phyloP scores from a whole-genome alignment of 2,888 invertebrate species.

The Conomelus anceps region DNA sequence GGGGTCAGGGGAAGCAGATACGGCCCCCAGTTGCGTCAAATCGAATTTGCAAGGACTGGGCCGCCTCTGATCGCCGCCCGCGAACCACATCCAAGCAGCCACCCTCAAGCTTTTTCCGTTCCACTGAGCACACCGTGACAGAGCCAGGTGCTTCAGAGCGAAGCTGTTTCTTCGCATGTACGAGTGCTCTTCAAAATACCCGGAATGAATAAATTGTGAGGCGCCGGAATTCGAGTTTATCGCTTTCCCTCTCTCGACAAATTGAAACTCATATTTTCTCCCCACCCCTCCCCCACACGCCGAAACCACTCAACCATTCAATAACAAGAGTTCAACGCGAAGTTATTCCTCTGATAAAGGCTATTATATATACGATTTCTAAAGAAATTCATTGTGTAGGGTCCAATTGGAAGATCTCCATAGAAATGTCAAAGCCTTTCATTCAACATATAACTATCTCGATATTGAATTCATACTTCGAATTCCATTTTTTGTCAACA shows the following conservation, averaged over 20 bases:
- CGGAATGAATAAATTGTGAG: background rate
- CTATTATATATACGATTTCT: background rate
- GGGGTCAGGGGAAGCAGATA: background rate
- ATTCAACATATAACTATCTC: background rate
- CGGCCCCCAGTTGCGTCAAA: background rate
- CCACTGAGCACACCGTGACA: background rate
- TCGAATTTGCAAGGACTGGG: background rate
- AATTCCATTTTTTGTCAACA: background rate
- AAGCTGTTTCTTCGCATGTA: background rate
- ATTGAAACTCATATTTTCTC: background rate
- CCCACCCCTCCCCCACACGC: background rate
- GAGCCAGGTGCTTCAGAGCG: background rate
- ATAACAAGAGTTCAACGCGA: background rate
- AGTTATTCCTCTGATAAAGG: background rate
- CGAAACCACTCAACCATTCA: background rate
- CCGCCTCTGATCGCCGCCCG: background rate
- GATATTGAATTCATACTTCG: background rate
- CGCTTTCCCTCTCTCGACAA: background rate
- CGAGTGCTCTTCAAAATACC: background rate
- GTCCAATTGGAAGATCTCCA: background rate
- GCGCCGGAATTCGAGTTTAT: background rate
- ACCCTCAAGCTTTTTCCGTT: background rate
- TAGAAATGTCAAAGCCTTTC: background rate
- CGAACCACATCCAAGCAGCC: background rate
- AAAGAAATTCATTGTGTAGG: background rate